A percentile compares a stretch with the other conserved stretches of the same genome.
These are phyloP conservation scores for Cataglyphis livida DNA, from an alignment of 2,888 invertebrate species.

Conservation along the genomic window DNA sequence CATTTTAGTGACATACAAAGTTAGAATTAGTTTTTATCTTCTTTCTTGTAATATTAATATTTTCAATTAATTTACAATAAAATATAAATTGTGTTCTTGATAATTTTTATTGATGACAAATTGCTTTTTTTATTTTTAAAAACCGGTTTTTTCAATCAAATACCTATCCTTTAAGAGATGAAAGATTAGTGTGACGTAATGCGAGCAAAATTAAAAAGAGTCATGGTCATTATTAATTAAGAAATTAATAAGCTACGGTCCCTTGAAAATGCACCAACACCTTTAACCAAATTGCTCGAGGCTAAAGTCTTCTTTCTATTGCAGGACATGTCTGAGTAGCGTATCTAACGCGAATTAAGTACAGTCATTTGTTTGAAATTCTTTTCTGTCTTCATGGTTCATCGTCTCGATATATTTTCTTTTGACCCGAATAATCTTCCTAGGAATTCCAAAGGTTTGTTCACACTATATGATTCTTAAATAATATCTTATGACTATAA, in stretches of 20 bases:
- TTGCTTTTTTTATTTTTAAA: neutral
- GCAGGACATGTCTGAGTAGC: conserved; percentile 60
- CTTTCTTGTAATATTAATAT: neutral
- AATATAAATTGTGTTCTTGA: neutral
- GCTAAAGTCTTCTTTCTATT: conserved; percentile 41
- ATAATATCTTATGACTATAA: neutral
- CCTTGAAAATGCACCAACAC: conserved; percentile 1
- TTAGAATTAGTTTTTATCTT: neutral
- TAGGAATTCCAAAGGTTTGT: neutral
- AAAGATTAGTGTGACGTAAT: neutral
- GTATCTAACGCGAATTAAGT: conserved; percentile 68
- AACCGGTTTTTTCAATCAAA: neutral
- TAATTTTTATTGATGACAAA: neutral
- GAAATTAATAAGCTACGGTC: conserved; percentile 65
- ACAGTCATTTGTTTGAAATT: conserved; percentile 61
- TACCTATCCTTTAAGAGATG: neutral
- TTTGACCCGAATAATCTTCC: conserved; percentile 49
- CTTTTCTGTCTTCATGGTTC: conserved; percentile 50
- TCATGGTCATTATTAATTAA: conserved; percentile 67
- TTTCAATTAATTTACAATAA: neutral
- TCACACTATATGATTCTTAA: neutral
- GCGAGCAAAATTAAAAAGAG: conserved; percentile 33
- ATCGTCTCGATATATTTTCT: conserved; percentile 39
- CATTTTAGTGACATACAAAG: conserved; percentile 10
- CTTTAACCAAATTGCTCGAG: conserved; percentile 42